phyloP scores from a whole-genome alignment of 2,797 vertebrate species.

The Pteronotus mesoamericanus region DNA sequence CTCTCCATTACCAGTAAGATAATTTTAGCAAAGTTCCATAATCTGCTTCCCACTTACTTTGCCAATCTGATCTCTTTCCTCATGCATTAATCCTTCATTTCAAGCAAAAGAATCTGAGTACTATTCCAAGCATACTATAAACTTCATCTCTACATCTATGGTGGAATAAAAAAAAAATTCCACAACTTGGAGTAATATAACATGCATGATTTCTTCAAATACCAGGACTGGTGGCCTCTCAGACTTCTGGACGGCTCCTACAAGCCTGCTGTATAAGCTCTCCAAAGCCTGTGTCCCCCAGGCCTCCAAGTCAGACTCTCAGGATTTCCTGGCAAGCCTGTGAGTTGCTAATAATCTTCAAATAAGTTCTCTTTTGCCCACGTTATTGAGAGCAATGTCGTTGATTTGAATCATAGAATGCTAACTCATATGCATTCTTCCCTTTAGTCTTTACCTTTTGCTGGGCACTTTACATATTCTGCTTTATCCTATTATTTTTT shows the following conservation, averaged over 20 bases:
- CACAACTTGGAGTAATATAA: background rate
- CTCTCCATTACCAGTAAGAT: background rate
- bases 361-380: background rate
- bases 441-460: background rate
- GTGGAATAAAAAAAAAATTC: background rate
- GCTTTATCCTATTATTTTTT: background rate
- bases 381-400: background rate
- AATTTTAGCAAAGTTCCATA: background rate
- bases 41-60: background rate
- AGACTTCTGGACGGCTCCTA: background rate
- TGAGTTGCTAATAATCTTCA: background rate
- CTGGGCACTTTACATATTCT: background rate
- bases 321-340: background rate
- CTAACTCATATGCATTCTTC: background rate
- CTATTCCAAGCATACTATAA: background rate
- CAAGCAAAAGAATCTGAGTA: background rate
- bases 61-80: background rate
- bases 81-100: background rate
- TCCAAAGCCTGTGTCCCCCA: background rate
- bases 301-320: background rate
- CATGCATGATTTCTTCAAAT: background rate
- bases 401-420: background rate
- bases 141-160: background rate
- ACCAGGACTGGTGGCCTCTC: background rate
- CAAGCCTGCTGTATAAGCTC: background rate